Percentiles rank a stretch among this genome's conserved stretches.
Conservation (phyloP, 92 coral and sea anemone species). For the Palythoa heliodiscus region DNA sequence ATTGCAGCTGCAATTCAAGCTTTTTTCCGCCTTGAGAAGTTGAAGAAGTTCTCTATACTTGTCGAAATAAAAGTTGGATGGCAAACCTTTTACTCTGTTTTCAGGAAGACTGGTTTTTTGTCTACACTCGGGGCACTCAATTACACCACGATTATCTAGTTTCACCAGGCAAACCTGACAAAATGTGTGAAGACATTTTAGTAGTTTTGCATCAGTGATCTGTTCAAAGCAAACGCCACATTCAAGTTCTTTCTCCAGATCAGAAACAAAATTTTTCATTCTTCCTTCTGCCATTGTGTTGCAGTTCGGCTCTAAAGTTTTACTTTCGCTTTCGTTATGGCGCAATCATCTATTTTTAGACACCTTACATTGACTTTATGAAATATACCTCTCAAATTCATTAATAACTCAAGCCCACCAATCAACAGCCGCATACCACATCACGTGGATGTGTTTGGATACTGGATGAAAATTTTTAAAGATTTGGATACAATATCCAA, state of each 20-base stretch:
- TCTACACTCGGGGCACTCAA: neutral
- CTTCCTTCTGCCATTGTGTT: conserved; percentile 23
- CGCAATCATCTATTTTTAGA: neutral
- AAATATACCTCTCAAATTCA: no score
- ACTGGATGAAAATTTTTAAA: no score
- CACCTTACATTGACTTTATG: neutral
- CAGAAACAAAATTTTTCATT: neutral
- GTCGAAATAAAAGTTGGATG: neutral
- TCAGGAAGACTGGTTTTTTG: conserved; percentile 9
- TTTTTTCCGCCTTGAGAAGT: neutral
- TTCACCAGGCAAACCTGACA: neutral
- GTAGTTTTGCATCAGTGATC: conserved; percentile 7
- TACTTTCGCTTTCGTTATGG: conserved; percentile 15
- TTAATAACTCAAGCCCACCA: no score
- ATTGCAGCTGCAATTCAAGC: neutral
- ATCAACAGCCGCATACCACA: no score
- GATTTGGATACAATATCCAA: no score
- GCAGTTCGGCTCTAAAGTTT: neutral
- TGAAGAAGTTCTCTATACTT: neutral
- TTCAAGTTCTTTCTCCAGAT: neutral
- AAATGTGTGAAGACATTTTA: conserved; percentile 12
- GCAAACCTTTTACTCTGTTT: conserved; percentile 1
- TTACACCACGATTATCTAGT: neutral
- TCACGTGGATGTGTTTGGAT: no score
- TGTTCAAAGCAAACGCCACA: conserved; percentile 5